Base-by-base conservation (phyloP, 2,888 invertebrate species). In the Leptopilina myrica region DNA sequence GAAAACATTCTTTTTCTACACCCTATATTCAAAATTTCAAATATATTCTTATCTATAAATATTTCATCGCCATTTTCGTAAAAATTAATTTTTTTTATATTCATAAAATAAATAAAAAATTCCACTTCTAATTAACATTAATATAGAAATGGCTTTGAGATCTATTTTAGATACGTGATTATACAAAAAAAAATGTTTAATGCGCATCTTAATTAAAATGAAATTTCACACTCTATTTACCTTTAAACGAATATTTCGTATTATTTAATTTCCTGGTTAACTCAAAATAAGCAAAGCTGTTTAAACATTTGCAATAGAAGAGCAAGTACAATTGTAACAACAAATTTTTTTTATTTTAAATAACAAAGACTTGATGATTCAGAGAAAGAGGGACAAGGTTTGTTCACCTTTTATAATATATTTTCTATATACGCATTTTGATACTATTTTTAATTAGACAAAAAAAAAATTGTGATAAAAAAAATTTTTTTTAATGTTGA, bases 261-360 rank as follows among this genome's bases (percentile, higher is more conserved):
- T 62, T 62, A 20, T 62, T 62, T 6, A 20, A 62, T 62, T 62
- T 62, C 62, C 62, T 62, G 62, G 62, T 62, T 62, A 20, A 62
- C 20, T 62, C 62, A 62, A 62, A 20, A 62, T 62, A 62, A 62
- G n/a, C 20, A 62, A 62, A 62, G 62, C 62, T 62, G 62, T 62
- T 62, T 62, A 62, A 62, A 62, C 62, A 62, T 15, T 62, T 6
- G 15, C 62, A 59, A 59, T 62, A 62, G 49, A 12, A 49, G 49
- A 15, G 20, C 20, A 8, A 20, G 20, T 20, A 20, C 62, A 62
- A 62, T 62, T 62, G 62, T 20, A 62, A 62, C 20, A 62, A 62
- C 15, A 62, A 62, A 49, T 49, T 49, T 49, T 49, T 49, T 49
- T 49, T 11, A 11, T 11, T 49, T 62, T 62, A 62, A 62, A 62